Evolutionary conservation across 2,113 vertebrate species (phyloP).

Genomic region (Porphyrio hochstetteri): DNA sequence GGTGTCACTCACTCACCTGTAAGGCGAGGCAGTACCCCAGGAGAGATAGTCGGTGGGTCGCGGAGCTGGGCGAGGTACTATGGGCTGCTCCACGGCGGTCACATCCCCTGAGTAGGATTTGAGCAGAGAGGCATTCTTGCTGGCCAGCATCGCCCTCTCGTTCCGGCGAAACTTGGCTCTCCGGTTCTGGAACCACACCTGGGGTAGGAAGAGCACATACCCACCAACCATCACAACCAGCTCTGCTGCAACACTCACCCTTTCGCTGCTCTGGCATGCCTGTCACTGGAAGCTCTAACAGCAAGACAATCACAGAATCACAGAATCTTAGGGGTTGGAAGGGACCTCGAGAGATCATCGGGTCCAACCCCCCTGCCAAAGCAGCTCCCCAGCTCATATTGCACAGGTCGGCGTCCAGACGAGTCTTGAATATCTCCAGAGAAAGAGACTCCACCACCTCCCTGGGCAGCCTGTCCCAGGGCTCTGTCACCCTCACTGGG

Average conservation of each 20-base stretch:
- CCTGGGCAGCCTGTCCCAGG: too few species aligned
- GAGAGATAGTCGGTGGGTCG: conserved; percentile 95
- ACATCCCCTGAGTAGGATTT: conserved; percentile 96
- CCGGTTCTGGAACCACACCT: conserved; percentile 99
- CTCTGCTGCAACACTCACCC: background rate
- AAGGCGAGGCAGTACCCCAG: conserved; percentile 93
- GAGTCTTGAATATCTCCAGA: too few species aligned
- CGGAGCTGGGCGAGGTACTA: conserved; percentile 92
- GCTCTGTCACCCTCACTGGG: too few species aligned
- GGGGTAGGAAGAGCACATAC: background rate
- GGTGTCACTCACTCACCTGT: conserved; percentile 83
- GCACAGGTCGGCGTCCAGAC: too few species aligned
- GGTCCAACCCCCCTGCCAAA: too few species aligned
- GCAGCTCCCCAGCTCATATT: too few species aligned
- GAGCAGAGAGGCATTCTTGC: conserved; percentile 95
- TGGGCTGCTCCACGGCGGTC: conserved; percentile 96
- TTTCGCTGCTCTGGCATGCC: background rate
- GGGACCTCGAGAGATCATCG: too few species aligned
- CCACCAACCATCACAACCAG: background rate
- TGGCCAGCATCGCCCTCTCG: conserved; percentile 96
- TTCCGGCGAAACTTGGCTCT: conserved; percentile 97
- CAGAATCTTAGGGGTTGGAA: too few species aligned
- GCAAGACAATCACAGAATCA: too few species aligned
- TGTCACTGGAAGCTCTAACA: background rate
- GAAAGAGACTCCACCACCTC: too few species aligned